phyloP scores from a whole-genome alignment of 2,113 vertebrate genomes.

The Seriola aureovittata region DNA sequence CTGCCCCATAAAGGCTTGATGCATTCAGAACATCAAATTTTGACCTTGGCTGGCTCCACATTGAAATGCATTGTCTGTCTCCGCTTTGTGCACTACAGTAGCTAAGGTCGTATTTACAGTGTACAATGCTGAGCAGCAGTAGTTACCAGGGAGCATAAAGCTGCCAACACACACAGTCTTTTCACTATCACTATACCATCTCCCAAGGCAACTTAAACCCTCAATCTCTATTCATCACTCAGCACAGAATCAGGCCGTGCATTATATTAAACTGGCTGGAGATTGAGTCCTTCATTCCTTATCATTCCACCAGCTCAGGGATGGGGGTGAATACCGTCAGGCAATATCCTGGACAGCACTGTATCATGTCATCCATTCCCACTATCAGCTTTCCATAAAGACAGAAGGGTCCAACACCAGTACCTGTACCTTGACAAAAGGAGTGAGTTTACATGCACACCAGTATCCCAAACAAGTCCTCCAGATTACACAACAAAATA shows the following conservation, averaged over 20 bases:
- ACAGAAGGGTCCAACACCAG: conserved; percentile 1
- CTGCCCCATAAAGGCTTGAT: conserved; percentile 53
- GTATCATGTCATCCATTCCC: neutral
- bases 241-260: conserved; percentile 30
- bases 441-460: neutral
- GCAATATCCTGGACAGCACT: conserved; percentile 18
- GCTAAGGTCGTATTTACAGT: conserved; percentile 59
- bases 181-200: conserved; percentile 50
- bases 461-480: neutral
- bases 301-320: conserved; percentile 42
- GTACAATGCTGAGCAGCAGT: conserved; percentile 49
- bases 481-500: neutral
- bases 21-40: conserved; percentile 64
- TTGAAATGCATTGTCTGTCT: conserved; percentile 70
- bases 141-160: conserved; percentile 67
- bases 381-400: conserved; percentile 19
- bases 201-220: conserved; percentile 66
- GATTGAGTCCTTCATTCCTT: conserved; percentile 59
- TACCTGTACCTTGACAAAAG: neutral
- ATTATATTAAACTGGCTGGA: conserved; percentile 47
- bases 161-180: conserved; percentile 53
- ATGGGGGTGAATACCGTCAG: conserved; percentile 24
- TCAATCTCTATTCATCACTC: conserved; percentile 57
- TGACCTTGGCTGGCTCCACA: conserved; percentile 66
- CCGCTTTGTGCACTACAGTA: conserved; percentile 33